Conservation (phyloP, 1,140 invertebrate species). For the Acarapis woodi region DNA sequence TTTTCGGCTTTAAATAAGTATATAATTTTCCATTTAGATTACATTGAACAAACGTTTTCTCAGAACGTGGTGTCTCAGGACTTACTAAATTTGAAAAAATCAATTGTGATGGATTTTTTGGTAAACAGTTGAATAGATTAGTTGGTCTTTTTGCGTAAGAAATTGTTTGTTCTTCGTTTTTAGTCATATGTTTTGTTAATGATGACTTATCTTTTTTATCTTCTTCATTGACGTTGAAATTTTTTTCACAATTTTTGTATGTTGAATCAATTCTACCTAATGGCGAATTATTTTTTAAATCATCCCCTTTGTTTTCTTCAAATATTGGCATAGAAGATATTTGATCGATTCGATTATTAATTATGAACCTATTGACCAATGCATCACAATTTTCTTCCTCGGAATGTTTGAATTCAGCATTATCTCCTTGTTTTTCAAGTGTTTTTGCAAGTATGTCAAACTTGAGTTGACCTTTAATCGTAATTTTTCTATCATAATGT, state of each 20-base stretch:
- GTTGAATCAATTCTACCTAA: not conserved
- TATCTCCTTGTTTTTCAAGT: too few species aligned
- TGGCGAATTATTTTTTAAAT: not conserved
- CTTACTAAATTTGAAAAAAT: conserved; percentile 24
- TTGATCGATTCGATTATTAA: not conserved
- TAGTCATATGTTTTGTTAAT: not conserved
- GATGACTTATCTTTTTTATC: not conserved
- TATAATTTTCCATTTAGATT: conserved; percentile 69
- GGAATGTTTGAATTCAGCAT: not conserved
- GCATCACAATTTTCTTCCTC: not conserved
- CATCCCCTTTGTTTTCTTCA: not conserved
- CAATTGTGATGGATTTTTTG: conserved; percentile 4
- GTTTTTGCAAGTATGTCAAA: conserved; percentile 8
- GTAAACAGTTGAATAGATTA: not conserved
- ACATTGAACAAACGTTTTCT: conserved; percentile 55
- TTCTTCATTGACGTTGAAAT: not conserved
- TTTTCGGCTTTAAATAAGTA: conserved; percentile 63
- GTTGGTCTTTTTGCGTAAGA: not conserved
- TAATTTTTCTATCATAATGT: conserved; percentile 8
- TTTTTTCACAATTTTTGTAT: not conserved
- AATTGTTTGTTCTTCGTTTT: not conserved
- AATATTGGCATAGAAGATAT: not conserved
- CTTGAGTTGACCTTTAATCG: conserved; percentile 4
- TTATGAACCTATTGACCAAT: not conserved
- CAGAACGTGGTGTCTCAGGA: conserved; percentile 58